phyloP scores from a whole-genome alignment of 2,888 invertebrate genomes.

The Heliconius hortense region DNA sequence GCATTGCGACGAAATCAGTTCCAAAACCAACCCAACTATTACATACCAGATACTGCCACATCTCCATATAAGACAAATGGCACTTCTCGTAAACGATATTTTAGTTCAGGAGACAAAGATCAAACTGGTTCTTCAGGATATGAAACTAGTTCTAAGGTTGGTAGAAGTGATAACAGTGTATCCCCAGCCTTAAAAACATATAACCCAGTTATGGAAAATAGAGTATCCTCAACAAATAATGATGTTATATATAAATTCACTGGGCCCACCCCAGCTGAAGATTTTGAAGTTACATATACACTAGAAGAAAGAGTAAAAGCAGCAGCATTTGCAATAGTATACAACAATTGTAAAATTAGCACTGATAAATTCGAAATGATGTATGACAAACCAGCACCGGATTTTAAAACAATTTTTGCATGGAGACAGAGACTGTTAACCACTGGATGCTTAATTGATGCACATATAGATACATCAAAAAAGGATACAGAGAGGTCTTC shows the following conservation, averaged over 20 bases:
- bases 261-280: conserved; percentile 61
- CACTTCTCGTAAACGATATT: conserved; percentile 59
- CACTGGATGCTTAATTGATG: conserved; percentile 72
- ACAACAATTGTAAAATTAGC: conserved; percentile 73
- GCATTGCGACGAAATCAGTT: conserved; percentile 59
- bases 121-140: conserved; percentile 65
- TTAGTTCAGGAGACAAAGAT: conserved; percentile 65
- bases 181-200: conserved; percentile 53
- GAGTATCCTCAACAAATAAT: conserved; percentile 73
- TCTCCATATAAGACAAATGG: conserved; percentile 55
- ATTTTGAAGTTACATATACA: conserved; percentile 68
- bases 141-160: conserved; percentile 64
- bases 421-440: conserved; percentile 69
- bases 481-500: conserved; percentile 22
- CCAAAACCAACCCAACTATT: conserved; percentile 48
- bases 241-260: conserved; percentile 66
- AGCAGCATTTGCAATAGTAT: conserved; percentile 72
- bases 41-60: conserved; percentile 53
- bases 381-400: conserved; percentile 75
- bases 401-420: conserved; percentile 74
- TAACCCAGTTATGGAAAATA: conserved; percentile 75
- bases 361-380: conserved; percentile 67
- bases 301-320: conserved; percentile 69
- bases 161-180: conserved; percentile 54
- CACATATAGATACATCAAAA: conserved; percentile 54